phyloP scores from a whole-genome alignment of 2,888 invertebrate genomes.

The Cosmia trapezina region DNA sequence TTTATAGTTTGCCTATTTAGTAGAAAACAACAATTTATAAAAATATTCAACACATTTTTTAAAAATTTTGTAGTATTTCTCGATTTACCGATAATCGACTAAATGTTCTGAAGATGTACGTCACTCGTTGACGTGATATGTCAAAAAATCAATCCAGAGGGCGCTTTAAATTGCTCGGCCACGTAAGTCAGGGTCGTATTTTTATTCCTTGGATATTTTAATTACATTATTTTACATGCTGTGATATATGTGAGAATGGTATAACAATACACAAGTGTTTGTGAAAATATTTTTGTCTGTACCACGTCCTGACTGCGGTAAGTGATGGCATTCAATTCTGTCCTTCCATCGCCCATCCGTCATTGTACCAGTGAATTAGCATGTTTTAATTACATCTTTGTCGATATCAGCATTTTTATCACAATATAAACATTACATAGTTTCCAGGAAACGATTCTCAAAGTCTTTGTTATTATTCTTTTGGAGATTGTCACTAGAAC shows the following conservation, averaged over 20 bases:
- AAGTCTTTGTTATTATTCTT: constrained; percentile 35
- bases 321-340: constrained; percentile 68
- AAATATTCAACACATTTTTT: no score
- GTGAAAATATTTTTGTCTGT: constrained; percentile 78
- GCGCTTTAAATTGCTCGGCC: constrained; percentile 88
- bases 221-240: constrained; percentile 80
- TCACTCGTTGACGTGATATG: constrained; percentile 76
- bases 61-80: neutral
- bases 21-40: no score
- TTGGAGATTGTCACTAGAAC: constrained; percentile 55
- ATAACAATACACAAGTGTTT: constrained; percentile 77
- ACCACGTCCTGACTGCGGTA: constrained; percentile 78
- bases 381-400: constrained; percentile 83
- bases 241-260: constrained; percentile 86
- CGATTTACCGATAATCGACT: constrained; percentile 16
- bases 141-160: constrained; percentile 88
- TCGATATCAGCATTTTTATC: constrained; percentile 78
- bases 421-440: constrained; percentile 74
- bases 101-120: constrained; percentile 9
- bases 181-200: constrained; percentile 90
- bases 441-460: constrained; percentile 34
- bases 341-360: constrained; percentile 79
- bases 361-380: constrained; percentile 84
- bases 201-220: constrained; percentile 83
- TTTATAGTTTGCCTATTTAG: no score